Conservation (phyloP, 2,797 vertebrate genomes). For the Crenuchus spilurus region DNA sequence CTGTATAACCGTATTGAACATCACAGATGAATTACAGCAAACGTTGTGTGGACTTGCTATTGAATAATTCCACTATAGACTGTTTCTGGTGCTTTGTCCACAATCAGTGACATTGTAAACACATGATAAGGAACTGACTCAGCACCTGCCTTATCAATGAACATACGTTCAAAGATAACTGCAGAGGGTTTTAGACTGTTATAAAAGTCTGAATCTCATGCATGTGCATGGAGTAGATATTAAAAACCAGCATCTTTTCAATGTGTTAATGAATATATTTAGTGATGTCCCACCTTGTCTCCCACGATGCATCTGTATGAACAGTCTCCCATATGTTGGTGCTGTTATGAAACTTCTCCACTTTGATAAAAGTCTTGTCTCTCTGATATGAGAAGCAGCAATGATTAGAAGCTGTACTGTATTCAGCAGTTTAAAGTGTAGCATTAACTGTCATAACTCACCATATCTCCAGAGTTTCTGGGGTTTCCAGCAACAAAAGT, state of each 20-base stretch:
- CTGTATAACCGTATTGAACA: too few relatives aligned
- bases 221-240: background rate
- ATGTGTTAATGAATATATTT: background rate
- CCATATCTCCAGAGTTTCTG: constrained; percentile 84
- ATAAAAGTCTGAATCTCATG: background rate
- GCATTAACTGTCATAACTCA: constrained; percentile 54
- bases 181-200: background rate
- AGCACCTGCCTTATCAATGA: constrained; percentile 41
- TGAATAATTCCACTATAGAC: too few relatives aligned
- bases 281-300: constrained; percentile 81
- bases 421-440: background rate
- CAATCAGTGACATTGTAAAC: too few relatives aligned
- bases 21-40: too few relatives aligned
- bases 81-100: too few relatives aligned
- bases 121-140: constrained; percentile 40
- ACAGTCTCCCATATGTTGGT: constrained; percentile 77
- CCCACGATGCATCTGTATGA: constrained; percentile 93
- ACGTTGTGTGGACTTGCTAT: too few relatives aligned
- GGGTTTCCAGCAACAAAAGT: constrained; percentile 91
- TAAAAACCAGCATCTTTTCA: background rate
- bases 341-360: constrained; percentile 77
- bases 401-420: background rate
- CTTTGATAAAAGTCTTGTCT: constrained; percentile 82
- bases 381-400: constrained; percentile 73
- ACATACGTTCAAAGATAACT: constrained; percentile 47